Percentiles rank a stretch among this genome's conserved stretches.
phyloP scores from a whole-genome alignment of 1,140 invertebrate species.

The Choristoneura fumiferana region DNA sequence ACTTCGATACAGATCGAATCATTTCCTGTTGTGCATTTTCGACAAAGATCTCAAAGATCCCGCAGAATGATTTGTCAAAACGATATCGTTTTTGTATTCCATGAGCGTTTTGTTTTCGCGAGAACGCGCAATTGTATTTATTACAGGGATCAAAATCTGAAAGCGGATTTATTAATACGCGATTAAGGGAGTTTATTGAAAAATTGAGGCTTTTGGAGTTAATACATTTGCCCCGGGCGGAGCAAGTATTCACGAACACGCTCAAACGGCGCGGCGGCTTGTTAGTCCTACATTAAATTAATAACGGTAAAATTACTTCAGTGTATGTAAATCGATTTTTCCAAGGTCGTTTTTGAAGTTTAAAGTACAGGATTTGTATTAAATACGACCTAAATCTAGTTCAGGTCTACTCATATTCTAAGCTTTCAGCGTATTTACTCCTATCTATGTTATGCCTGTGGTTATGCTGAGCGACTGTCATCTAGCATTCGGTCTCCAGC shows the following conservation, averaged over 20 bases:
- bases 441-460: too few species aligned
- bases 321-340: background rate
- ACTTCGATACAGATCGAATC: too few species aligned
- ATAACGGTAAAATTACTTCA: background rate
- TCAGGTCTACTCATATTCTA: too few species aligned
- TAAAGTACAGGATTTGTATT: background rate
- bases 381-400: too few species aligned
- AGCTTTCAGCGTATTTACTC: too few species aligned
- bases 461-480: too few species aligned
- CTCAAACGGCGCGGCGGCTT: too few species aligned
- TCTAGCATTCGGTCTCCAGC: too few species aligned
- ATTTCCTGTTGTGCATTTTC: too few species aligned
- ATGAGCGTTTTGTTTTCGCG: background rate
- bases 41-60: too few species aligned
- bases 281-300: too few species aligned
- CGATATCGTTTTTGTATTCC: background rate
- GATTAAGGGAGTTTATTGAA: background rate
- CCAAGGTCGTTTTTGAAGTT: constrained; percentile 5
- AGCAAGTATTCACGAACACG: background rate
- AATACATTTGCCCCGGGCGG: background rate
- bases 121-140: background rate
- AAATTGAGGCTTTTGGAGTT: too few species aligned
- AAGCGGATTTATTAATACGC: background rate
- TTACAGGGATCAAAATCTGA: background rate
- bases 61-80: background rate